Evolutionary conservation across 2,113 vertebrate genomes (phyloP).

Genomic region (Leptocoma aspasia): DNA sequence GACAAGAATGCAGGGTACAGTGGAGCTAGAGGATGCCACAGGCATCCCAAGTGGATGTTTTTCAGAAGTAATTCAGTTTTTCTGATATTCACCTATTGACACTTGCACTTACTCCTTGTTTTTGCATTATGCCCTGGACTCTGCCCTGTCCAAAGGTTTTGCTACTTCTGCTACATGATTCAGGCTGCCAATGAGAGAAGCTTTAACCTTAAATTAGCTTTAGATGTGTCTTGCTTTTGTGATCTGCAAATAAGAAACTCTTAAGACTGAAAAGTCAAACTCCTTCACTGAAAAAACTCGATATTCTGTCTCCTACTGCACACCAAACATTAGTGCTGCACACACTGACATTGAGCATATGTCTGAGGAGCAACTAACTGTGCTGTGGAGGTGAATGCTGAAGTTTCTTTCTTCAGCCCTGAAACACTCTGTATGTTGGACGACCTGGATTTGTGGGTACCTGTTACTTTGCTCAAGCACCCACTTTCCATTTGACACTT

Average conservation of each 20-base stretch:
- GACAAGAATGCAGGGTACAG: accelerated
- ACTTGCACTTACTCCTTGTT: neutral
- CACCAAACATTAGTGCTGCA: accelerated
- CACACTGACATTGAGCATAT: neutral
- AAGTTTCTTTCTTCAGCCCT: neutral
- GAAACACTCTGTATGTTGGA: neutral
- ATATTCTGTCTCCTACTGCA: neutral
- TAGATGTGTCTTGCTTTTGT: neutral
- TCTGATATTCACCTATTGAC: neutral
- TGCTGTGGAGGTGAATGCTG: neutral
- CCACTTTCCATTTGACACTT: neutral
- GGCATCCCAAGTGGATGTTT: neutral
- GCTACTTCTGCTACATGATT: neutral
- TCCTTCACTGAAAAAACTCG: neutral
- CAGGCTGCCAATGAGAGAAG: neutral
- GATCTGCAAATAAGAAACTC: neutral
- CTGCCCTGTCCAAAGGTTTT: neutral
- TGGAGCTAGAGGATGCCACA: neutral
- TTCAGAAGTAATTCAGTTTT: neutral
- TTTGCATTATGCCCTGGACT: neutral
- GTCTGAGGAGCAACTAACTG: neutral
- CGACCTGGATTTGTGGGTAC: neutral
- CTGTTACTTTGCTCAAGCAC: neutral
- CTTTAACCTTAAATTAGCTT: neutral
- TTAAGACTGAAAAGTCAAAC: neutral